Evolutionary conservation across 2,113 vertebrate genomes (phyloP), one percentile per base, ranked within the genome.

Genomic region (Noctilio leporinus): DNA sequence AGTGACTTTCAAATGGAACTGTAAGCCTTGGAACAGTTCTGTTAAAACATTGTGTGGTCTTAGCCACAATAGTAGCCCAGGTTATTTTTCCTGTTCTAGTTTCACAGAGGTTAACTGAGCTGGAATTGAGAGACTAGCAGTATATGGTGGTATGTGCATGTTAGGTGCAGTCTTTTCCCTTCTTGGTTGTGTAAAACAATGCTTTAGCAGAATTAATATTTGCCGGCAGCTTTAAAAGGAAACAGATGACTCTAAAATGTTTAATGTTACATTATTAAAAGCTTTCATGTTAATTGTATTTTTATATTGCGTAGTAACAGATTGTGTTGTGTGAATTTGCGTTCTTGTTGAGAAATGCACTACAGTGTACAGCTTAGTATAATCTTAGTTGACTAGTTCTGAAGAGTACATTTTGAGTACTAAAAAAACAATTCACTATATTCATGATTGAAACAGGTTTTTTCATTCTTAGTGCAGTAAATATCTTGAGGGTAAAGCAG

Each of bases 1-100:
- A 97, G 97, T 98, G 95, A 97, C 94, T 98, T 98, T 96, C 96
- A 98, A 97, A 97, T 98, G 97, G 96, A 97, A 96, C 94, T 97
- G 96, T 49, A 94, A 81, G 75, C 80, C 96, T 97, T 98, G 98
- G 98, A 98, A 96, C 65, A 94, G 70, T 72, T 98, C 97, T 97
- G 97, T 95, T 85, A 62, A 62, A 94, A 96, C 93, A 94, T 93
- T 98, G 97, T 98, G 97, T 98, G 97, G 97, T 98, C 98, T 98
- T 72, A 96, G 86, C 97, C 96, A 95, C 97, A 98, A 96, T 91
- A 97, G 93, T 97, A 97, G 70, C 83, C 85, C 89, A 93, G 93
- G 51, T 78, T 97, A 86, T 95, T 98, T 98, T 98, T 96, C 88
- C 94, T 97, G 28, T 96, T 43, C 65, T 85, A 73, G 90, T 94